A percentile compares a stretch with the other conserved stretches of the same genome.
These are phyloP conservation scores for Ctenomys sociabilis DNA, from an alignment of 2,113 vertebrate species.

Conservation along the genomic window DNA sequence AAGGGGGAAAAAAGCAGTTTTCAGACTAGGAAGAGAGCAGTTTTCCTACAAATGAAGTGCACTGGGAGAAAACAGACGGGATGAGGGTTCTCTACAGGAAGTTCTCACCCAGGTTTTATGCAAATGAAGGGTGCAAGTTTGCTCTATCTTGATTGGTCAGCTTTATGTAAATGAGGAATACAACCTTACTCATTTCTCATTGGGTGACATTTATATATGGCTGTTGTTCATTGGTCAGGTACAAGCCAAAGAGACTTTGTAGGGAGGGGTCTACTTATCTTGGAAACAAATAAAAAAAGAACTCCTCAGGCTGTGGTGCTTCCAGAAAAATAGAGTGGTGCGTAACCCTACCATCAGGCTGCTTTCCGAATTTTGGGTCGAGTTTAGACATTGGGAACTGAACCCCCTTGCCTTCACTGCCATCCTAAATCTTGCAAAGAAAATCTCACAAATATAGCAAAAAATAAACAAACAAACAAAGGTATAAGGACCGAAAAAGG, in stretches of 20 bases:
- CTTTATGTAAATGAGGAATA: background rate
- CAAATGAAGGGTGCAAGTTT: background rate
- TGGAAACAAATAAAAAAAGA: background rate
- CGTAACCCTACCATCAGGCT: background rate
- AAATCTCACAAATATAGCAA: background rate
- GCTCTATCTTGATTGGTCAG: background rate
- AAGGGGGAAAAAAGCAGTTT: background rate
- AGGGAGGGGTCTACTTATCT: background rate
- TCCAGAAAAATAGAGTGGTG: background rate
- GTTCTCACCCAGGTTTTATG: background rate
- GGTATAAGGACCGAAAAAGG: background rate
- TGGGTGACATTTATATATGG: background rate
- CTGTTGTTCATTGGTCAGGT: background rate
- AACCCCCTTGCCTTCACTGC: background rate
- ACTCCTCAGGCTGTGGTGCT: background rate
- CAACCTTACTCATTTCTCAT: background rate
- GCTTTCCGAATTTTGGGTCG: background rate
- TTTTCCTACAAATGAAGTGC: background rate
- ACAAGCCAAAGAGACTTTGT: background rate
- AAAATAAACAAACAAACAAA: background rate
- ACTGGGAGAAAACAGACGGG: background rate
- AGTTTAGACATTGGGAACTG: background rate
- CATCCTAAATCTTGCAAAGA: constrained; percentile 31
- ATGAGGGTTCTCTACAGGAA: background rate
- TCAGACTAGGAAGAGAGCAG: background rate